These are phyloP conservation scores for Nephrotoma flavescens DNA, from an alignment of 2,888 invertebrate species.

Conservation along the genomic window DNA sequence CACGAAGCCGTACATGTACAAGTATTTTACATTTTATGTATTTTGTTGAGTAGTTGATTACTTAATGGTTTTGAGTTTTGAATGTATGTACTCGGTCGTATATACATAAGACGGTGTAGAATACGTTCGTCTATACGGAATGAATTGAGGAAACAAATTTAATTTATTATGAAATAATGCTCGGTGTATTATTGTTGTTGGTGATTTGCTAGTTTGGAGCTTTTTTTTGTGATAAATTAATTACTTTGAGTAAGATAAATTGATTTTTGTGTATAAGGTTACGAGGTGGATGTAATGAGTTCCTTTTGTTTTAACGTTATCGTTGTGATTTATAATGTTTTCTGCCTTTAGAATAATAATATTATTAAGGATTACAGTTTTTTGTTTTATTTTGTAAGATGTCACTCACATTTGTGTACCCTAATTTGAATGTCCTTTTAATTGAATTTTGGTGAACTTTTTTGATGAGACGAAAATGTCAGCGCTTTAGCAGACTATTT, in stretches of 20 bases:
- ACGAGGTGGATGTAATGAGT: background rate
- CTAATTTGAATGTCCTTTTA: background rate
- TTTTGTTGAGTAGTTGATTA: background rate
- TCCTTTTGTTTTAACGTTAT: background rate
- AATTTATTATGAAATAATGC: background rate
- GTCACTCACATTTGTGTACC: background rate
- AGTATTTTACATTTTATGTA: background rate
- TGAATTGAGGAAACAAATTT: background rate
- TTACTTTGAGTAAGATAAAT: background rate
- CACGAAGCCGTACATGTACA: background rate
- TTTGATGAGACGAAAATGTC: background rate
- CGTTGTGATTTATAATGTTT: background rate
- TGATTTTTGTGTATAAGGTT: background rate
- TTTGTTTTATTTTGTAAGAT: background rate
- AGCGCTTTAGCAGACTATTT: no score
- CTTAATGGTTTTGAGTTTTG: background rate
- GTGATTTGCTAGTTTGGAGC: background rate
- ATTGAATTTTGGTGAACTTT: background rate
- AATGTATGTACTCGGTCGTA: background rate
- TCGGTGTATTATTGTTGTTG: background rate
- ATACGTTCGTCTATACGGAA: background rate
- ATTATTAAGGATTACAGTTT: background rate
- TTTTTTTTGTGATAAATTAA: background rate
- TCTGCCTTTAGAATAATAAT: background rate
- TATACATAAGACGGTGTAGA: background rate